Evolutionary conservation across 2,888 invertebrate species (phyloP).

Genomic region (Netelia inedita): DNA sequence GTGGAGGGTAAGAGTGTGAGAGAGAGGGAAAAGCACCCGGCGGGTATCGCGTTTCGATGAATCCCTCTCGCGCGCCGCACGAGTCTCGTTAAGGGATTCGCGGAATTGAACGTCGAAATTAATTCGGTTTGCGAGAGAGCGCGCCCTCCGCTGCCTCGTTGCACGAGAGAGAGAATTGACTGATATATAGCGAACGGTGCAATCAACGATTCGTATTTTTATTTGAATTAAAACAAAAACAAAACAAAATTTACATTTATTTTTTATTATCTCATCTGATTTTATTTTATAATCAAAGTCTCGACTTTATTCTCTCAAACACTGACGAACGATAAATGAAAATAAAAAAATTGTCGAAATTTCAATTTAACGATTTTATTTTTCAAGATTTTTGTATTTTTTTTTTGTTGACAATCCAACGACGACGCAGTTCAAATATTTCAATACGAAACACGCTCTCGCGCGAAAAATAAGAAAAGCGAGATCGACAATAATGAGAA

Average conservation of each 20-base stretch:
- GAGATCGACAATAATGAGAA: too few relatives aligned
- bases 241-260: too few relatives aligned
- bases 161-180: constrained; percentile 40
- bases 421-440: too few relatives aligned
- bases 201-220: constrained; percentile 36
- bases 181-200: constrained; percentile 27
- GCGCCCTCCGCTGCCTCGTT: constrained; percentile 22
- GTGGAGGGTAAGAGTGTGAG: constrained; percentile 28
- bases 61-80: constrained; percentile 70
- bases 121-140: constrained; percentile 71
- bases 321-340: too few relatives aligned
- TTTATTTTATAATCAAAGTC: neutral
- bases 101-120: constrained; percentile 75
- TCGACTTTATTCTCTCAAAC: too few relatives aligned
- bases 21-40: constrained; percentile 41
- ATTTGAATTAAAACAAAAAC: neutral
- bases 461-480: too few relatives aligned
- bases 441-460: too few relatives aligned
- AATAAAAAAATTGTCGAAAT: neutral
- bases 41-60: constrained; percentile 71
- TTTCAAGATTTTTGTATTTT: too few relatives aligned
- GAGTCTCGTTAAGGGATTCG: constrained; percentile 73
- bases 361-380: neutral
- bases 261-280: neutral
- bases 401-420: too few relatives aligned